Evolutionary conservation across 1,140 invertebrate species (phyloP).

Genomic region (Hirudo medicinalis): DNA sequence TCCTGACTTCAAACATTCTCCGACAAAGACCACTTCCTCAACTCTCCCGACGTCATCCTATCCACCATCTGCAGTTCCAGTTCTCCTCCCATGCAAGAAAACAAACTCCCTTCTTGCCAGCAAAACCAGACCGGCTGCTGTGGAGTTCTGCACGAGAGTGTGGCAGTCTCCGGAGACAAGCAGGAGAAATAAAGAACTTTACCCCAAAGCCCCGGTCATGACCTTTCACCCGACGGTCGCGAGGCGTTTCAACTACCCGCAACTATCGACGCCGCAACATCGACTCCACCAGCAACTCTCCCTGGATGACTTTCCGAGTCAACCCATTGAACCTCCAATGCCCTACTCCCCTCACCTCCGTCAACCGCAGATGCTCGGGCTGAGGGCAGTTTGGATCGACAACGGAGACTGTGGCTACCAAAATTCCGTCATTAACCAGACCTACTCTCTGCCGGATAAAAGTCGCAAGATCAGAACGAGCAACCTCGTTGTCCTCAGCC

Average conservation of each 20-base stretch:
- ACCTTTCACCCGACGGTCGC: slow-evolving; percentile 4
- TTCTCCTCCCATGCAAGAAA: not conserved
- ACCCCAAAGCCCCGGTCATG: slow-evolving; percentile 2
- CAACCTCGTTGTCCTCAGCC: not conserved
- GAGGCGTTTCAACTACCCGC: not conserved
- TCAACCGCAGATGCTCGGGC: slow-evolving; percentile 6
- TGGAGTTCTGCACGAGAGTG: slow-evolving; percentile 4
- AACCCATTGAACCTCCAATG: not conserved
- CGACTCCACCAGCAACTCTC: slow-evolving; percentile 5
- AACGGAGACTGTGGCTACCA: not conserved
- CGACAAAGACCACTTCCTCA: not conserved
- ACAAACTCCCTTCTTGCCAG: not conserved
- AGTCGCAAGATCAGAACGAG: not conserved
- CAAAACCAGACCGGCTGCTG: slow-evolving; percentile 3
- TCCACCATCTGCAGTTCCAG: not conserved
- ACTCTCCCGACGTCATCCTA: not conserved
- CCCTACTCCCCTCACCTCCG: not conserved
- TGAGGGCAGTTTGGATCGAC: slow-evolving; percentile 10
- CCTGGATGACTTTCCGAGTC: not conserved
- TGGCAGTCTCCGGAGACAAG: slow-evolving; percentile 1
- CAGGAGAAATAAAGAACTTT: not conserved
- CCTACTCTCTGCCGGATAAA: slow-evolving; percentile 1
- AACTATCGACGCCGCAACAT: not conserved
- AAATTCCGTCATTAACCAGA: not conserved
- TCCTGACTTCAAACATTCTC: not conserved